phyloP scores from a whole-genome alignment of 1,140 invertebrate species.

The Ceratina japonica region DNA sequence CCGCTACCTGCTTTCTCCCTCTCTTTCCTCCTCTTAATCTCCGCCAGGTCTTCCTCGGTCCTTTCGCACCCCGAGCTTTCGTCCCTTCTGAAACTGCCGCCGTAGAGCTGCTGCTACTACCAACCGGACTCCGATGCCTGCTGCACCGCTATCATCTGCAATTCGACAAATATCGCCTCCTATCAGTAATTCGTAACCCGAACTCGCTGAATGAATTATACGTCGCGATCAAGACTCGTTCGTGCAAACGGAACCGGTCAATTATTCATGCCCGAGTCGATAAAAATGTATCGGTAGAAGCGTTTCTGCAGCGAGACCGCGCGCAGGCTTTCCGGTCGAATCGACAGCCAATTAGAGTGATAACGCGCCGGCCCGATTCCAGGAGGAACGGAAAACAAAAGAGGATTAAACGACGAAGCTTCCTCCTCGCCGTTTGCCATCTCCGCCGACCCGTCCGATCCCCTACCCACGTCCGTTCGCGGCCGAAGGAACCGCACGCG shows the following conservation, averaged over 20 bases:
- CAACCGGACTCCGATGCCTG: conserved; percentile 30
- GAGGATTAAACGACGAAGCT: conserved; percentile 41
- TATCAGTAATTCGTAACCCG: too few relatives aligned
- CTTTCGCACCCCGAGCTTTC: neutral
- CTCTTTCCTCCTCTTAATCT: conserved; percentile 10
- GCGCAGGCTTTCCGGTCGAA: conserved; percentile 38
- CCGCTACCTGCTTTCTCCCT: conserved; percentile 11
- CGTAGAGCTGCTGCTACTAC: conserved; percentile 8
- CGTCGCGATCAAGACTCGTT: too few relatives aligned
- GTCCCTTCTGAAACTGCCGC: too few relatives aligned
- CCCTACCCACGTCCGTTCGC: neutral
- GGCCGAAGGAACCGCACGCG: conserved; percentile 1
- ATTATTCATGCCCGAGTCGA: neutral
- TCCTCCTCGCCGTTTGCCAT: conserved; percentile 32
- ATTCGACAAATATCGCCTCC: conserved; percentile 21
- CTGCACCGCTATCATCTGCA: conserved; percentile 54
- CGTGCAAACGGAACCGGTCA: neutral
- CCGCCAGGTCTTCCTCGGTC: conserved; percentile 1
- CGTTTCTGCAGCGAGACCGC: neutral
- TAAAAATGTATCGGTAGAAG: neutral
- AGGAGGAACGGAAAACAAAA: too few relatives aligned
- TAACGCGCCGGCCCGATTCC: conserved; percentile 13
- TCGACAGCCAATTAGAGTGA: conserved; percentile 51
- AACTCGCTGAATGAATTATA: too few relatives aligned
- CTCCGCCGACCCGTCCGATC: neutral